Base-by-base conservation (phyloP, 2,888 invertebrate species). In the Chymomyza procnemis region DNA sequence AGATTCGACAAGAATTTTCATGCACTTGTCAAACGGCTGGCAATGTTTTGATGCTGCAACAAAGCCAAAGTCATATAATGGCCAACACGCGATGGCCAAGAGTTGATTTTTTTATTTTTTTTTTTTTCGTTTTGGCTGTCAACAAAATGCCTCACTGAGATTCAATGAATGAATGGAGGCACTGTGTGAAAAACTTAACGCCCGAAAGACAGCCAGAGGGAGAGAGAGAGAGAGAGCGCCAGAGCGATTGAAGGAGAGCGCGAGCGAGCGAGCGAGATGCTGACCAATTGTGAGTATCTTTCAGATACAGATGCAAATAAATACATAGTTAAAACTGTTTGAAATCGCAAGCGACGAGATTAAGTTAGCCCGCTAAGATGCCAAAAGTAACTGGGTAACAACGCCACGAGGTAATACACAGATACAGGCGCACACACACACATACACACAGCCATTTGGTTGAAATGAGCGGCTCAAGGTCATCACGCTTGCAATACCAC, bases 381-480 rank as follows among this genome's bases (percentile, higher is more conserved):
- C 80, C 85, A 79, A 85, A 83, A 83, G 85, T 85, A 85, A 80
- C 72, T 83, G 77, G 83, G 74, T 79, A 82, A 74, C 74, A 73
- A 19, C 46, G 22, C 46, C 65, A 67, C 55, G 59, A 48, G 50
- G 68, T 68, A 47, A 70, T 19, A 60, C 22, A 63, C 63, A 41
- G 26, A 22, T 19, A 63, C 22, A 62, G 8, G 62, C 47, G 64
- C 30, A 60, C 22, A 63, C 63, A 30, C 26, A 22, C 22, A 63
- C 34, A 62, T 9, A 62, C 47, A 66, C 22, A 64, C n/a, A 46
- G 64, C 62, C 74, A 78, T 75, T 84, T 81, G 75, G 86, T 74
- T 83, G 69, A 83, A 83, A 83, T 84, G 83, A 81, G 81, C 83
- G 80, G 86, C 84, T 85, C 84, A 85, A 85, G 84, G 84, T 85